Base-by-base conservation (phyloP, 1,140 invertebrate species). In the Heliconius eleuchia region DNA sequence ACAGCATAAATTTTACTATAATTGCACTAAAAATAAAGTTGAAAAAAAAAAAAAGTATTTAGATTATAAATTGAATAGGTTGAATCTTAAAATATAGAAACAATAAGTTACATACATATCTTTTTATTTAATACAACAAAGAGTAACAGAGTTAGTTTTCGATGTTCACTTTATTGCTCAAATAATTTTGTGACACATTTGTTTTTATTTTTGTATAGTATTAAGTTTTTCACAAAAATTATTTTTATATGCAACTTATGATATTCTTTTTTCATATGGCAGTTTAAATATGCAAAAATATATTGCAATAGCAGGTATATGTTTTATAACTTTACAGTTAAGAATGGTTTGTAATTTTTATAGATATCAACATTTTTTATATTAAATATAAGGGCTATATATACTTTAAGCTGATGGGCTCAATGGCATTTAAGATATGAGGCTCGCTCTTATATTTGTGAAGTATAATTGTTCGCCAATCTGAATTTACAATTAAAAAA, bases 11-110 rank as follows among this genome's bases (percentile, higher is more conserved):
- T 66, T 66, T 66, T 66, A 66, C 60, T 66, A 66, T 27, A 66
- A 66, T 66, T 66, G 60, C 60, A 66, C 60, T 66, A 66, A 66
- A 55, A 66, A 66, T 30, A 66, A 66, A 66, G 60, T n/a, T 66
- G 19, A 16, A 66, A 66, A 23, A 57, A 66, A 23, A 57, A n/a
- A 46, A 19, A 52, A 52, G 50, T 52, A 19, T 9, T 60, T 4
- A 60, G n/a, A 60, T 60, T 23, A 27, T 60, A 60, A 23, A 27
- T 60, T 23, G n/a, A 55, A 19, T 23, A 19, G 55, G 55, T 23
- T 60, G n/a, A 60, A 60, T 60, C 8, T 8, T 9, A 60, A 60
- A n/a, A 23, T 60, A 19, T 60, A 27, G 55, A 60, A 60, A 60
- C 55, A 60, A 60, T 60, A 52, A 19, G 50, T 52, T 52, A 52